Conservation (phyloP, 2,888 invertebrate genomes). For the Cephalotes varians region DNA sequence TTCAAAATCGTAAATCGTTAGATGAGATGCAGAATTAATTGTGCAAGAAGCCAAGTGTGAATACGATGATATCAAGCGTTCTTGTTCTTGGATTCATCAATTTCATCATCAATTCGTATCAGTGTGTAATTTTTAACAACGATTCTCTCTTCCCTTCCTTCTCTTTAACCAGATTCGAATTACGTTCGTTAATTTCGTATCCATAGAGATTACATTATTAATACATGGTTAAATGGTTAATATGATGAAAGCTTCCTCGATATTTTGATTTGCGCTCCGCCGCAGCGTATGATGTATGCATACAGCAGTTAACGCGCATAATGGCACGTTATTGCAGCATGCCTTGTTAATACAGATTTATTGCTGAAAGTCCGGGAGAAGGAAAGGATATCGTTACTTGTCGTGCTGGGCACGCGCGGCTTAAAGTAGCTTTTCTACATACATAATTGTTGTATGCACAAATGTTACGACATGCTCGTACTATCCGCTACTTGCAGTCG, state of each 20-base stretch:
- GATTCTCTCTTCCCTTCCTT: neutral
- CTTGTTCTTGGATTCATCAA: slow-evolving; percentile 8
- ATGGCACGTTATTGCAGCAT: slow-evolving; percentile 42
- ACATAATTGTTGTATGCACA: slow-evolving; percentile 38
- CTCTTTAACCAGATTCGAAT: neutral
- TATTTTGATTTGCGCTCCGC: slow-evolving; percentile 10
- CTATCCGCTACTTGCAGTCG: neutral
- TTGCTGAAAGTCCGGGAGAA: slow-evolving; percentile 52
- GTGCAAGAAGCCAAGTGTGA: neutral
- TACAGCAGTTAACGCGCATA: slow-evolving; percentile 40
- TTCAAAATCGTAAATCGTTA: neutral
- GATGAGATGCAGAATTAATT: slow-evolving; percentile 5
- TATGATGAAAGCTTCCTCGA: slow-evolving; percentile 9
- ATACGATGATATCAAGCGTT: neutral
- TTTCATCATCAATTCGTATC: neutral
- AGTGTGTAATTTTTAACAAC: slow-evolving; percentile 13
- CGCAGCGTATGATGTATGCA: neutral
- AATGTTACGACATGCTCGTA: slow-evolving; percentile 15
- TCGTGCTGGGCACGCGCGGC: slow-evolving; percentile 47
- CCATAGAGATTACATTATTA: slow-evolving; percentile 6
- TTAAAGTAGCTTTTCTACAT: slow-evolving; percentile 59
- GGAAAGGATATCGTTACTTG: slow-evolving; percentile 60
- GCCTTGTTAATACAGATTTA: slow-evolving; percentile 64
- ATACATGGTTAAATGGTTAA: slow-evolving; percentile 21
- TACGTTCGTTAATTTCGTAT: neutral